phyloP scores from a whole-genome alignment of 2,113 vertebrate genomes.

The Rhinoptilus africanus region DNA sequence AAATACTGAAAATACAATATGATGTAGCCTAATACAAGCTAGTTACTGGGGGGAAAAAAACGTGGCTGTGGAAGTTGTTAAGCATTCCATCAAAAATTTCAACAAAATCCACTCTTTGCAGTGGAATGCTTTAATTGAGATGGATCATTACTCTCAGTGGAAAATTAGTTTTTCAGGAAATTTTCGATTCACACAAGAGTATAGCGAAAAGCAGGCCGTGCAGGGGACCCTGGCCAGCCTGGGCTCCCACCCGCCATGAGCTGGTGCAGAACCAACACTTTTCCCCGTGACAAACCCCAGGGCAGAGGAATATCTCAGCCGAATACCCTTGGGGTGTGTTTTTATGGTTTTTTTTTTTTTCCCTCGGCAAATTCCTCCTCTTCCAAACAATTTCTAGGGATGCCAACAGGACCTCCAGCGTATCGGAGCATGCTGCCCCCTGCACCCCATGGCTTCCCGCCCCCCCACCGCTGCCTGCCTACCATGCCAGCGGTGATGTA shows the following conservation, averaged over 20 bases:
- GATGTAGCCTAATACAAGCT: background rate
- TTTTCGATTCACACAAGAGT: background rate
- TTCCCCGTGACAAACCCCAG: background rate
- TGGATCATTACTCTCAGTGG: background rate
- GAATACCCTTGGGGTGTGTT: background rate
- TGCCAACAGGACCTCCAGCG: background rate
- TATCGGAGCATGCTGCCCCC: fast-evolving
- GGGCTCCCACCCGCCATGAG: background rate
- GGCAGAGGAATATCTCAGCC: background rate
- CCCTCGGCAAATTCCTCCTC: background rate
- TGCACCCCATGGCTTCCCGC: background rate
- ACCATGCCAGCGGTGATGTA: fast-evolving
- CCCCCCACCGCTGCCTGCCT: background rate
- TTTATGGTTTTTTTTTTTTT: background rate
- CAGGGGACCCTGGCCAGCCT: fast-evolving
- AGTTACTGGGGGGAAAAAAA: background rate
- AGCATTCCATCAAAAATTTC: background rate
- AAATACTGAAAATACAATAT: background rate
- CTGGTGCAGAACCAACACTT: background rate
- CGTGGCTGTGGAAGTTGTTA: background rate
- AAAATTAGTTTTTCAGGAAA: background rate
- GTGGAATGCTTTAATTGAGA: background rate
- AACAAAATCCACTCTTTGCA: background rate
- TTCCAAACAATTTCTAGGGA: background rate
- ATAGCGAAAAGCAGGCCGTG: background rate